Conservation (phyloP, 1,140 invertebrate species). For the Notospermus geniculatus region DNA sequence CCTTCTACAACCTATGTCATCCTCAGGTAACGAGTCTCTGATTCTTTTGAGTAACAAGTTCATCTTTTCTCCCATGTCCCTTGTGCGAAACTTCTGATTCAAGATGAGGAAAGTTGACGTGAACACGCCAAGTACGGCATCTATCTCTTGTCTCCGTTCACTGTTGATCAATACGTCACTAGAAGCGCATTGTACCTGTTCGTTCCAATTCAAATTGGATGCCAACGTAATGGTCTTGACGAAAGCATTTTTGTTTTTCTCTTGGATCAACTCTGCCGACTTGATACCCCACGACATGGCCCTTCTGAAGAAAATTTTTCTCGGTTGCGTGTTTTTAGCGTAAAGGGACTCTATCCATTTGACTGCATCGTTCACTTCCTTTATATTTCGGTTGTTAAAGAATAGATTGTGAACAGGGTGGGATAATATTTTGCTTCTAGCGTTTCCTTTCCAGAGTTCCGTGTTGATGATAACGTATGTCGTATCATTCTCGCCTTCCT, state of each 20-base stretch:
- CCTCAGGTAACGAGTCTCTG: too few relatives aligned
- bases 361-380: background rate
- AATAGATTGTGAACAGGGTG: background rate
- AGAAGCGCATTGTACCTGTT: too few relatives aligned
- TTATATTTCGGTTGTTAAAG: background rate
- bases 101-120: too few relatives aligned
- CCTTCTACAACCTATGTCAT: too few relatives aligned
- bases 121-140: too few relatives aligned
- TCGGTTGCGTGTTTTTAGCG: background rate
- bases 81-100: too few relatives aligned
- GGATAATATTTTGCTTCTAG: background rate
- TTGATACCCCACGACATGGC: constrained; percentile 2
- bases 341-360: background rate
- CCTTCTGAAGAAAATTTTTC: background rate
- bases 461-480: constrained; percentile 3
- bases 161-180: too few relatives aligned
- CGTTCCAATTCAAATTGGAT: too few relatives aligned
- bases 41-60: too few relatives aligned
- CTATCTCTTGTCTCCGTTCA: too few relatives aligned
- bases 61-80: too few relatives aligned
- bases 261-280: background rate
- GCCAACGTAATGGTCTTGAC: too few relatives aligned
- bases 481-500: background rate
- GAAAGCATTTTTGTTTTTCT: background rate
- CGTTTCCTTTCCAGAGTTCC: background rate